phyloP scores from a whole-genome alignment of 2,888 invertebrate genomes.

The Diaprepes abbreviatus region DNA sequence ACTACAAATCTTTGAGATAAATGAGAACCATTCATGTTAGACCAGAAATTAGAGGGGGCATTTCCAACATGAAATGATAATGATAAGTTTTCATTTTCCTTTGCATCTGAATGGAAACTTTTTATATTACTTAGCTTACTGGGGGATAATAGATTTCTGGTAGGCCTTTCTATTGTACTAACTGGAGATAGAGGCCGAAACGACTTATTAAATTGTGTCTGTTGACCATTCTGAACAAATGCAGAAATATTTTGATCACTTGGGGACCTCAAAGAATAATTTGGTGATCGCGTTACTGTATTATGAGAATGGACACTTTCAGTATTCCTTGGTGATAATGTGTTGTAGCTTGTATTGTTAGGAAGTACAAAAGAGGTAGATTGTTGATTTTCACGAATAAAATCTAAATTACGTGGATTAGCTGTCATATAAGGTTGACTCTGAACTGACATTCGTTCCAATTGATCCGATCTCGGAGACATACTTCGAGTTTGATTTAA shows the following conservation, averaged over 20 bases:
- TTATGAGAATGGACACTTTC: slow-evolving; percentile 9
- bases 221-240: not conserved
- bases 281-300: not conserved
- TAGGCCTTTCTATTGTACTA: slow-evolving; percentile 1
- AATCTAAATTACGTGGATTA: not conserved
- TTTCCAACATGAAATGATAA: slow-evolving; percentile 24
- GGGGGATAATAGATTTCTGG: slow-evolving; percentile 20
- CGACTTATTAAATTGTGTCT: slow-evolving; percentile 11
- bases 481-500: not conserved
- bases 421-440: slow-evolving; percentile 4
- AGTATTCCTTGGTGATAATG: slow-evolving; percentile 7
- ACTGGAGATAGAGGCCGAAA: slow-evolving; percentile 33
- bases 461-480: slow-evolving; percentile 20
- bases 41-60: slow-evolving; percentile 12
- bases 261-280: slow-evolving; percentile 1
- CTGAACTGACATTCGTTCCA: slow-evolving; percentile 8
- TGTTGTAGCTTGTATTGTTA: not conserved
- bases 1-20: slow-evolving; percentile 23
- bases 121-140: slow-evolving; percentile 27
- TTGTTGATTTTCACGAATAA: not conserved
- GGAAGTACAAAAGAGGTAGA: not conserved
- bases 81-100: slow-evolving; percentile 23
- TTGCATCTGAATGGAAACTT: slow-evolving; percentile 12
- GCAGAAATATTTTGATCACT: not conserved
- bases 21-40: slow-evolving; percentile 14